A percentile compares a stretch with the other conserved stretches of the same genome.
phyloP scores from a whole-genome alignment of 1,140 invertebrate genomes.

The Zaprionus ornatus region DNA sequence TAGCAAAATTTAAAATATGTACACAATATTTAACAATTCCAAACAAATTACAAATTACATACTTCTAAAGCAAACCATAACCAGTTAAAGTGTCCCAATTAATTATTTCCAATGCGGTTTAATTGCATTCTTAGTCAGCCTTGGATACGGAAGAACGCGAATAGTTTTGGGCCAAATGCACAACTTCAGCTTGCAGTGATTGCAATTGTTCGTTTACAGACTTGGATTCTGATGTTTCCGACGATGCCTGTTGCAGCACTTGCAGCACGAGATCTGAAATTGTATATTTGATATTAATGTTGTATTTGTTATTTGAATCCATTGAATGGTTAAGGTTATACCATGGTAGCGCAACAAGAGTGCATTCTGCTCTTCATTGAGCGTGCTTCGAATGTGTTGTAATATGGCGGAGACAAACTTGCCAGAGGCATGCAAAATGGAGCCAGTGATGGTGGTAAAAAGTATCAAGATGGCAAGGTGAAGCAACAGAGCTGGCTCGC shows the following conservation, averaged over 20 bases:
- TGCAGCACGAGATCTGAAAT: conserved; percentile 87
- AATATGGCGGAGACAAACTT: conserved; percentile 94
- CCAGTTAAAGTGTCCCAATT: conserved; percentile 39
- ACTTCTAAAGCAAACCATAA: conserved; percentile 41
- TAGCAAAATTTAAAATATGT: conserved; percentile 78
- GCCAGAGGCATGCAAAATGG: conserved; percentile 95
- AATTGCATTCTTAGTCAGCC: conserved; percentile 56
- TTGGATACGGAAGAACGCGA: conserved; percentile 83
- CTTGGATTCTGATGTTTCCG: conserved; percentile 82
- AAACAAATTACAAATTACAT: conserved; percentile 19
- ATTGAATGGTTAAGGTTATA: conserved; percentile 72
- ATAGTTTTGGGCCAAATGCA: conserved; percentile 85
- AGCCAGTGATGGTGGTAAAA: conserved; percentile 91
- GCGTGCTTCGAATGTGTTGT: conserved; percentile 88
- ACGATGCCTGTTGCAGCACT: conserved; percentile 84
- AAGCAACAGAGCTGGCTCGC: conserved; percentile 92
- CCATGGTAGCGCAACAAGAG: conserved; percentile 91
- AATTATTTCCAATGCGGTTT: background rate
- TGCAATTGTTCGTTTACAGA: conserved; percentile 79
- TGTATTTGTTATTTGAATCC: background rate
- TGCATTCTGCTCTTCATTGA: conserved; percentile 87
- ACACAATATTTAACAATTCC: conserved; percentile 50
- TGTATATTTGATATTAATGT: background rate
- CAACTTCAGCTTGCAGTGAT: conserved; percentile 84
- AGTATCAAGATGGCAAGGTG: conserved; percentile 92